These are phyloP conservation scores for Aphelenchoides besseyi DNA, from an alignment of 1,140 invertebrate genomes.

Conservation along the genomic window DNA sequence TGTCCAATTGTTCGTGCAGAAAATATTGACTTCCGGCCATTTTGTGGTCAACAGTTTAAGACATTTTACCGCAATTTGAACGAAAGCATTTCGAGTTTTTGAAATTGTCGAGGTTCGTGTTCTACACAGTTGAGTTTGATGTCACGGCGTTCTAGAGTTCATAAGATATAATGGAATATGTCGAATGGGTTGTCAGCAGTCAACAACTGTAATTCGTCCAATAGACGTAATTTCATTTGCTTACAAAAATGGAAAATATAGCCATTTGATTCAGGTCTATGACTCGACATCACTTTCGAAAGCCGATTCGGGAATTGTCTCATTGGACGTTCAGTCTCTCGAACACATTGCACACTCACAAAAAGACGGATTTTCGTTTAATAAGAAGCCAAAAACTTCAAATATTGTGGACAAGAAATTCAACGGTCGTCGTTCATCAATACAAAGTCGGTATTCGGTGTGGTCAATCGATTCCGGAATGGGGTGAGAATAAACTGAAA, in stretches of 20 bases:
- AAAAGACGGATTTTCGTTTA: not conserved
- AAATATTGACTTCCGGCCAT: not conserved
- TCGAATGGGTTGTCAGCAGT: not conserved
- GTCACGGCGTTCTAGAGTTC: too few species aligned
- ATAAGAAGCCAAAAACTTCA: slow-evolving; percentile 9
- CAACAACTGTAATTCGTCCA: not conserved
- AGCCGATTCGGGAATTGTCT: slow-evolving; percentile 5
- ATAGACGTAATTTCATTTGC: too few species aligned
- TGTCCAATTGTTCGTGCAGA: not conserved
- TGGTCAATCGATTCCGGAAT: slow-evolving; percentile 2
- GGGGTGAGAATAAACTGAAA: slow-evolving; percentile 12
- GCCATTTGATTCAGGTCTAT: not conserved
- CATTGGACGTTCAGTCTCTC: slow-evolving; percentile 2
- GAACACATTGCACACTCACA: not conserved
- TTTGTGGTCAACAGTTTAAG: not conserved
- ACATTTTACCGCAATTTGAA: too few species aligned
- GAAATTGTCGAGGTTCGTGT: too few species aligned
- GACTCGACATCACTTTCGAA: not conserved
- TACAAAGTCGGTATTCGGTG: not conserved
- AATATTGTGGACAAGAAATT: not conserved
- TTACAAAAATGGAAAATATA: too few species aligned
- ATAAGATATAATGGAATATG: too few species aligned
- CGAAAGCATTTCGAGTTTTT: too few species aligned
- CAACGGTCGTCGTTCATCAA: not conserved
- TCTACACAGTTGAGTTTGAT: too few species aligned